Evolutionary conservation across 2,888 invertebrate species (phyloP).

Genomic region (Nasonia oneida): DNA sequence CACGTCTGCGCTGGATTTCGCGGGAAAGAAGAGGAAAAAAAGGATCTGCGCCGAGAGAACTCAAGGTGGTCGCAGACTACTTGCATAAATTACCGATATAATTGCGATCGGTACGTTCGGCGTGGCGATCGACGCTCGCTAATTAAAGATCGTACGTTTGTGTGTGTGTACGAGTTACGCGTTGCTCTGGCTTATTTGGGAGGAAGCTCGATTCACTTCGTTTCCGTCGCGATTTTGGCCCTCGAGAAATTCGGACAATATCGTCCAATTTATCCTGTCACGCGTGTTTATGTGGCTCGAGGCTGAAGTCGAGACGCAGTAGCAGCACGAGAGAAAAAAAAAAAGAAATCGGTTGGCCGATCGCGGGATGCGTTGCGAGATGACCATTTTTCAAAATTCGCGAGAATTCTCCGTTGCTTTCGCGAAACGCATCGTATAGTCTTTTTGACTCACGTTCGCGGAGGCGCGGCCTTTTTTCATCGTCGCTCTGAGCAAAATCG

Average conservation of each 20-base stretch:
- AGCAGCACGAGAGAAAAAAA: no score
- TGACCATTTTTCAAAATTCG: no score
- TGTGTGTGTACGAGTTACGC: neutral
- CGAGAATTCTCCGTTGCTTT: no score
- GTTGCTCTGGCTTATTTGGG: neutral
- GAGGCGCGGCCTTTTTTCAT: no score
- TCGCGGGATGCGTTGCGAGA: no score
- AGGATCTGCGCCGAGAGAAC: neutral
- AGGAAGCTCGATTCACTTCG: neutral
- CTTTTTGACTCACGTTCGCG: no score
- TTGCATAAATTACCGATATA: conserved; percentile 54
- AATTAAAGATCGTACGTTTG: neutral
- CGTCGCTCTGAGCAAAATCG: no score
- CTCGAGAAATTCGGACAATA: neutral
- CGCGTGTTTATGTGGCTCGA: no score
- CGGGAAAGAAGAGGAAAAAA: neutral
- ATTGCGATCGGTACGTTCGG: neutral
- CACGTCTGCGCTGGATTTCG: neutral
- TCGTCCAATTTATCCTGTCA: neutral
- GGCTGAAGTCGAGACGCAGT: no score
- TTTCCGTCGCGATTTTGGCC: no score
- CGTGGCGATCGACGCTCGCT: neutral
- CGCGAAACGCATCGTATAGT: no score
- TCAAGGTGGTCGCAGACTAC: conserved; percentile 45
- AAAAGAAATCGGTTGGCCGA: no score